Percentiles rank a stretch among this genome's conserved stretches.
phyloP scores from a whole-genome alignment of 2,888 invertebrate species.

The Andrena trimmerana region DNA sequence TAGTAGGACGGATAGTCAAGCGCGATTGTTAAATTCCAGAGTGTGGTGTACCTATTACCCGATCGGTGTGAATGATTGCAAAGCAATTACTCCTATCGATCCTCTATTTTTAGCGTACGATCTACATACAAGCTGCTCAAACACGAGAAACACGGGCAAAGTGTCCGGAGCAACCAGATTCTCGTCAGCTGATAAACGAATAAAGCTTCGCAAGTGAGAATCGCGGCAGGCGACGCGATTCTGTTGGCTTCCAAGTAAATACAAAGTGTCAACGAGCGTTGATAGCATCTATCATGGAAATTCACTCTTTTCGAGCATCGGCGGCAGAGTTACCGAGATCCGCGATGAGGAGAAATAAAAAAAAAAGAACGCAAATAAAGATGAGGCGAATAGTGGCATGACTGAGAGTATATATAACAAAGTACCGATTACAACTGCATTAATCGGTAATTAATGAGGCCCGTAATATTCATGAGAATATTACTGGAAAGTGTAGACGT shows the following conservation, averaged over 20 bases:
- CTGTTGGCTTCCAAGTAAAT: not conserved
- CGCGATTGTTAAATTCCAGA: not conserved
- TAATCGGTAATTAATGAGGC: no score
- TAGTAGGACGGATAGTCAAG: no score
- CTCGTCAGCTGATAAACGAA: not conserved
- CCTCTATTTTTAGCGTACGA: conserved; percentile 18
- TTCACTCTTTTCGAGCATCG: no score
- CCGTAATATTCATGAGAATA: no score
- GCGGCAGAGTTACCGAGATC: no score
- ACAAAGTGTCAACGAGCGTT: not conserved
- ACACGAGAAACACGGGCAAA: not conserved
- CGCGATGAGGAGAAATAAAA: not conserved
- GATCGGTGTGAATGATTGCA: not conserved
- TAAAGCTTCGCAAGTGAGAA: not conserved
- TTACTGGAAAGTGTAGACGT: no score
- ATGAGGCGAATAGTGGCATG: no score
- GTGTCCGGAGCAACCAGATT: not conserved
- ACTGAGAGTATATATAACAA: no score
- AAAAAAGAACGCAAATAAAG: no score
- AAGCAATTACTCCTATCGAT: conserved; percentile 25
- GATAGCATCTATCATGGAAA: not conserved
- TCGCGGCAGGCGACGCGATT: not conserved
- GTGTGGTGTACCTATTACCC: not conserved
- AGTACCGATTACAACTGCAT: no score
- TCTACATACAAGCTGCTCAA: not conserved